Base-by-base conservation (phyloP, 2,113 vertebrate species). In the Archocentrus centrarchus region DNA sequence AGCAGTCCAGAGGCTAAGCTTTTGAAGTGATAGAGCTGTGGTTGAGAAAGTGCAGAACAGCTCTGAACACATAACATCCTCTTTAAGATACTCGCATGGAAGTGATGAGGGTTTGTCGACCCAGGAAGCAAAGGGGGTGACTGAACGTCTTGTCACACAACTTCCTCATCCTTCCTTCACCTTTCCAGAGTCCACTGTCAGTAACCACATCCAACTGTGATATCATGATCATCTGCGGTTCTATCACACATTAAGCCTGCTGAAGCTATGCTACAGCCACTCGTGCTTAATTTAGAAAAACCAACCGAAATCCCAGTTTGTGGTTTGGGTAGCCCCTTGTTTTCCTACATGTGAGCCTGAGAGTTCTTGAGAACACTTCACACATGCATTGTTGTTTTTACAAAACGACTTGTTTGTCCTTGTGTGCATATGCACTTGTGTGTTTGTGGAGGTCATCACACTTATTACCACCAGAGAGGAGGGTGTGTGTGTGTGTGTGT, bases 11-110 rank as follows among this genome's bases (percentile, higher is more conserved):
- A 83, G 89, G 84, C 79, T 80, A 83, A 80, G 82, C 87, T 62
- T 92, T 94, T 94, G 92, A 93, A 92, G 91, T 88, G 92, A 92
- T 89, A 85, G 80, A 92, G 90, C 89, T 82, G 81, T 47, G 86
- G 73, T 77, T 95, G 94, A 96, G 90, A 93, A 94, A 95, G 83
- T 82, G 90, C 95, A 96, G 94, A 93, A 59, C 89, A 83, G 81
- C 87, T 86, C 76, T 59, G 78, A 90, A 76, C 81, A 81, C 88
- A 91, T 83, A 93, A 93, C 94, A 95, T 95, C 90, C 93, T 93
- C 91, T 91, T 90, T 79, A 91, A 92, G 87, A 94, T 87, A 90
- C 86, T 88, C 73, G 86, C 68, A 92, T 92, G 90, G 91, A 94
- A 93, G 93, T 94, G 93, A 90, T 85, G 64, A 87, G 68, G 91